Base-by-base conservation (phyloP, 1,140 invertebrate species). In the Drosophila oshimai region DNA sequence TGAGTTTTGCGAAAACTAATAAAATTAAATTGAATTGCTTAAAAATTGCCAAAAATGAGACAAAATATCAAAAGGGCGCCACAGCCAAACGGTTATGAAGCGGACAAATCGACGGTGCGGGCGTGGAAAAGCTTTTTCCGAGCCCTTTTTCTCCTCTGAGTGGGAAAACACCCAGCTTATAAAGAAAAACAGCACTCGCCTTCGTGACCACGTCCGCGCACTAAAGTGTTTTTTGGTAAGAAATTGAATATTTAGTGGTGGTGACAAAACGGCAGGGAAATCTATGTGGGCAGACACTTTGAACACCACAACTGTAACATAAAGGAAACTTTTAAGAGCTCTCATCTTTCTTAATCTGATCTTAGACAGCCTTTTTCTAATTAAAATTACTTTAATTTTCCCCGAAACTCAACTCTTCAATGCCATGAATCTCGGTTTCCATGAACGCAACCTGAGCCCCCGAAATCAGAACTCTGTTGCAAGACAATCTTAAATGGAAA, bases 1-100 rank as follows among this genome's bases (percentile, higher is more conserved):
- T 87, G 81, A 87, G 81, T 77, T 81, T 74, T 77, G 81, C 69
- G 76, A 81, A 81, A 81, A 87, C 81, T 87, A 87, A 87, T 87
- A 87, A 87, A 87, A 87, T 87, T 87, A 87, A 87, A 87, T 87
- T 87, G 81, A 87, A 87, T 87, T 87, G 81, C 81, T 87, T 87
- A 87, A 87, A 87, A 87, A 87, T 87, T 71, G 81, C 83, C 76
- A 87, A 87, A 87, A 87, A 87, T 87, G 81, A 87, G 81, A 65
- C 62, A 76, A 87, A 87, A 74, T 81, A 50, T 76, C 67, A 55
- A 72, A 75, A 22, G 53, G 76, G 69, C 76, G 76, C 76, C 76
- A 80, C 50, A 68, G 37, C 51, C 74, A 73, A 80, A 65, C 72
- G 81, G 72, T 77, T 86, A 81, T 87, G 76, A 75, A 71, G 37